Percentiles rank a stretch among this genome's conserved stretches.
phyloP scores from a whole-genome alignment of 1,140 invertebrate species.

The Bombyx mandarina region DNA sequence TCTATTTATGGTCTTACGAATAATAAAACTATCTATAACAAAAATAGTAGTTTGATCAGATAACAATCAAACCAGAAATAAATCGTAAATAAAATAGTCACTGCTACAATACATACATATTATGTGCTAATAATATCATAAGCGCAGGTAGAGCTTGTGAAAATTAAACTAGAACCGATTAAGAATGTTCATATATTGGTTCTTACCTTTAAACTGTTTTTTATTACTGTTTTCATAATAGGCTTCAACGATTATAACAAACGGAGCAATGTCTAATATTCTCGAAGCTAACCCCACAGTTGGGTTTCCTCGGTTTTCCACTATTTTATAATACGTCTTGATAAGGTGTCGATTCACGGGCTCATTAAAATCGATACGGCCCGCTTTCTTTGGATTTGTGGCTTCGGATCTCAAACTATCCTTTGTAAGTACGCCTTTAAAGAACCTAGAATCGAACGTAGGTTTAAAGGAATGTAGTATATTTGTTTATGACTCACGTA shows the following conservation, averaged over 20 bases:
- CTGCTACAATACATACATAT: no score
- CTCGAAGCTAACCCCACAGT: constrained; percentile 14
- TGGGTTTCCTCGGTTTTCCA: constrained; percentile 55
- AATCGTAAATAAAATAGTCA: no score
- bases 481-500: not conserved
- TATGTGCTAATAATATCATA: no score
- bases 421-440: constrained; percentile 26
- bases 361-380: constrained; percentile 48
- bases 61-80: no score
- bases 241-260: constrained; percentile 15
- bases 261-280: constrained; percentile 17
- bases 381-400: constrained; percentile 27
- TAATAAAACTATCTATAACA: no score
- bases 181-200: no score
- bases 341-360: constrained; percentile 57
- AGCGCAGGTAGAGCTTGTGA: no score
- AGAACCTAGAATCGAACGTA: constrained; percentile 19
- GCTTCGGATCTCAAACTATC: constrained; percentile 27
- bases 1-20: no score
- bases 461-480: not conserved
- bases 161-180: no score
- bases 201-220: constrained; percentile 3
- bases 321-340: constrained; percentile 81
- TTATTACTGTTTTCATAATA: constrained; percentile 10
- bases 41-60: no score